These are phyloP conservation scores for Tipula unca DNA, from an alignment of 2,888 invertebrate species.

Conservation along the genomic window DNA sequence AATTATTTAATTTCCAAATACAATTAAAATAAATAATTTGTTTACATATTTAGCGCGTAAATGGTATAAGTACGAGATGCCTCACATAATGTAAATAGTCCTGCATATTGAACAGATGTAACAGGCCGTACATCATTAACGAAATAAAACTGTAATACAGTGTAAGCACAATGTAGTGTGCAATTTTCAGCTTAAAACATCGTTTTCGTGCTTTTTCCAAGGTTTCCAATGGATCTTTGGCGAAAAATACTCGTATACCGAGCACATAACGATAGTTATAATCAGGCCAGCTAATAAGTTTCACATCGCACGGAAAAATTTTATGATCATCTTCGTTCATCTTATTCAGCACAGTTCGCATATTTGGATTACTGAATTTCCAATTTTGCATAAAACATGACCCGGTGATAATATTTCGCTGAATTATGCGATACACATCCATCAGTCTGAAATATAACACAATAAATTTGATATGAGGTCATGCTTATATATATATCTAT, in stretches of 20 bases:
- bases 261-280: conserved; percentile 25
- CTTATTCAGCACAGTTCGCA: conserved; percentile 26
- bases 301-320: conserved; percentile 28
- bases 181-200: conserved; percentile 20
- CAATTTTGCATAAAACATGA: conserved; percentile 27
- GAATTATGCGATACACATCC: conserved; percentile 27
- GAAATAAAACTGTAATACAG: conserved; percentile 21
- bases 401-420: conserved; percentile 26
- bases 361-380: conserved; percentile 28
- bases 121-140: neutral
- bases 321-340: conserved; percentile 28
- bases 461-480: too few relatives aligned
- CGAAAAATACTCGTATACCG: conserved; percentile 27
- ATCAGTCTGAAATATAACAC: conserved; percentile 24
- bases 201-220: conserved; percentile 16
- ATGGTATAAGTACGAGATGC: neutral
- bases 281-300: conserved; percentile 21
- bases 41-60: neutral
- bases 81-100: neutral
- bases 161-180: conserved; percentile 21
- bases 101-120: neutral
- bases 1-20: neutral
- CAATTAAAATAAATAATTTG: neutral
- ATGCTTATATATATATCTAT: too few relatives aligned
- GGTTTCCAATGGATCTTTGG: conserved; percentile 23